These are phyloP conservation scores for Lepilemur septentrionalis DNA, from an alignment of 2,797 vertebrate genomes.

Conservation along the genomic window DNA sequence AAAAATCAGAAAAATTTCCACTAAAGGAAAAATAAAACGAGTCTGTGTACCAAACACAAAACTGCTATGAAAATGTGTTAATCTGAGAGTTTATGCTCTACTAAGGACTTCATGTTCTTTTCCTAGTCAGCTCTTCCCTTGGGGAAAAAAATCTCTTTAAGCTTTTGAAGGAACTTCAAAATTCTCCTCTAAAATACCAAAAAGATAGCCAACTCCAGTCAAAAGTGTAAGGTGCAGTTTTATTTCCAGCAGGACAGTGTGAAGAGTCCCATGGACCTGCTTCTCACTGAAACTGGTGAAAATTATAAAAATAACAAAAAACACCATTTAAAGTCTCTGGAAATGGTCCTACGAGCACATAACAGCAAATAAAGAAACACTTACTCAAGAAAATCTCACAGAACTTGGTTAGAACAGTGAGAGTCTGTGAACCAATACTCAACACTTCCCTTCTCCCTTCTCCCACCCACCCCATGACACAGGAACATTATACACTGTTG, in stretches of 20 bases:
- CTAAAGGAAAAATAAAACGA: constrained; percentile 17
- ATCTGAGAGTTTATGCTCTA: not conserved
- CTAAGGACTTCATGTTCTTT: not conserved
- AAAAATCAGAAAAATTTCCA: not conserved
- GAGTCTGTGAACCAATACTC: not conserved
- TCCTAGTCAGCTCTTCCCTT: not conserved
- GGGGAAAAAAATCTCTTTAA: not conserved
- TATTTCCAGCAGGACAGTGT: not conserved
- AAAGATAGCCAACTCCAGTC: not conserved
- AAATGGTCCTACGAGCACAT: not conserved
- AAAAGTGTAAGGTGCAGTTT: not conserved
- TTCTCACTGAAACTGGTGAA: not conserved
- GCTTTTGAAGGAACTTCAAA: constrained; percentile 14
- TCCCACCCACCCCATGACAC: not conserved
- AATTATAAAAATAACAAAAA: not conserved
- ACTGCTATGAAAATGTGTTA: not conserved
- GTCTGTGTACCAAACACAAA: not conserved
- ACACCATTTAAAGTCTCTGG: constrained; percentile 1
- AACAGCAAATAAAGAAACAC: not conserved
- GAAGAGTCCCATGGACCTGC: not conserved
- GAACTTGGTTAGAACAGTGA: not conserved
- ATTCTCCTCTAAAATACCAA: not conserved
- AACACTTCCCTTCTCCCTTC: not conserved
- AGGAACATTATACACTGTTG: not conserved
- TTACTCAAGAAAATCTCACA: not conserved